These are phyloP conservation scores for Glaucomys volans DNA, from an alignment of 2,113 vertebrate species.

Conservation along the genomic window DNA sequence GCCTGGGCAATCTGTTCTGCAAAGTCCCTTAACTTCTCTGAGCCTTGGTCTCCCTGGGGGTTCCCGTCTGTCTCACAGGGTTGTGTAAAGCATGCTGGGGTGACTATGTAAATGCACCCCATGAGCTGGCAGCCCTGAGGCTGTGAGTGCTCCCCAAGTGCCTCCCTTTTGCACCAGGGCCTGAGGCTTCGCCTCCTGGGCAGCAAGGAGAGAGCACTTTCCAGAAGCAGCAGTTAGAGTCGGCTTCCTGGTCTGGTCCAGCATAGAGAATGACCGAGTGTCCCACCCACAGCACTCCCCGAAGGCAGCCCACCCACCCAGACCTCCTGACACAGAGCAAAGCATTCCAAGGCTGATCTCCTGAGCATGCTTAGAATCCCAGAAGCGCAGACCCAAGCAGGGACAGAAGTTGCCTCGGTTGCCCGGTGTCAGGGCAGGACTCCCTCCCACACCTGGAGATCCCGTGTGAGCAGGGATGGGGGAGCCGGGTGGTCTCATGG, in stretches of 20 bases:
- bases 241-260: neutral
- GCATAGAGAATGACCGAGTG: fast-evolving
- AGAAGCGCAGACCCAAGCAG: neutral
- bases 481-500: neutral
- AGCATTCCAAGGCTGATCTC: fast-evolving
- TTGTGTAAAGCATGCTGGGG: fast-evolving
- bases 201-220: fast-evolving
- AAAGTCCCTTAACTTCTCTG: neutral
- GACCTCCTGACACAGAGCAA: neutral
- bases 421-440: too few relatives aligned
- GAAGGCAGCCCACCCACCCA: neutral
- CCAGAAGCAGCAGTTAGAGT: neutral
- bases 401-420: fast-evolving
- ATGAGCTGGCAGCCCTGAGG: neutral
- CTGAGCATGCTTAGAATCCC: fast-evolving
- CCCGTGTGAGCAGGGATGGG: fast-evolving
- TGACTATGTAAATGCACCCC: fast-evolving
- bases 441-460: neutral
- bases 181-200: neutral
- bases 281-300: fast-evolving
- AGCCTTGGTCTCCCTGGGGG: neutral
- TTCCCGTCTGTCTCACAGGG: neutral
- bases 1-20: neutral
- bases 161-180: neutral
- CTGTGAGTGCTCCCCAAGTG: neutral